phyloP scores from a whole-genome alignment of 2,888 invertebrate genomes.

The Lasiommata megera region DNA sequence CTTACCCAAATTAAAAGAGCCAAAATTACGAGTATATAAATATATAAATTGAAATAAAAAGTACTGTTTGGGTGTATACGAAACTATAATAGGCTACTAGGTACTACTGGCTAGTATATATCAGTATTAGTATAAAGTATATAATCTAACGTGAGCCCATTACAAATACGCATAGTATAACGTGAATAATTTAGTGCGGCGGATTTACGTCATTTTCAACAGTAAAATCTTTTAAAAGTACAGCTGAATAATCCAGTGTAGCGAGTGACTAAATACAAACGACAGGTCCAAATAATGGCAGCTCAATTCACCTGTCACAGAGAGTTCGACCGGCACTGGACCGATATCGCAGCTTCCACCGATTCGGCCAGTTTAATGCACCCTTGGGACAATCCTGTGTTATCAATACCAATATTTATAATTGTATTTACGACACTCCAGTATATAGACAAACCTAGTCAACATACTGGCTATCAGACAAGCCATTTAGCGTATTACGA shows the following conservation, averaged over 20 bases:
- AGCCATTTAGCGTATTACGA: neutral
- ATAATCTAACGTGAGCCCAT: no score
- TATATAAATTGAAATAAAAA: no score
- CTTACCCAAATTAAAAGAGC: no score
- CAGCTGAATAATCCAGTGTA: conserved; percentile 7
- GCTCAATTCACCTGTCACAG: conserved; percentile 47
- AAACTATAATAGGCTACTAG: no score
- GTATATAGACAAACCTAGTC: neutral
- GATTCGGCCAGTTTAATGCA: conserved; percentile 53
- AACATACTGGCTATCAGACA: neutral
- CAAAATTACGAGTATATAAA: no score
- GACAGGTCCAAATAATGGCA: conserved; percentile 36
- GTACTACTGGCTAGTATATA: neutral
- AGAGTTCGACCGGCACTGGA: conserved; percentile 39
- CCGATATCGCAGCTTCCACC: conserved; percentile 49
- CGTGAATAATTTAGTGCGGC: neutral
- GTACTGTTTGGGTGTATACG: no score
- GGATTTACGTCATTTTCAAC: neutral
- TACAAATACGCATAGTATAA: neutral
- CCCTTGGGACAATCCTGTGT: conserved; percentile 41
- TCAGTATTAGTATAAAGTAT: neutral
- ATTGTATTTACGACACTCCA: neutral
- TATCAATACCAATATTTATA: conserved; percentile 5
- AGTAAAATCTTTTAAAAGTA: conserved; percentile 7
- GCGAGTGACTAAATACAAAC: conserved; percentile 26